A percentile compares a stretch with the other conserved stretches of the same genome.
These are phyloP conservation scores for Pycnomerus fuliginosus DNA, from an alignment of 2,888 invertebrate species.

Conservation along the genomic window DNA sequence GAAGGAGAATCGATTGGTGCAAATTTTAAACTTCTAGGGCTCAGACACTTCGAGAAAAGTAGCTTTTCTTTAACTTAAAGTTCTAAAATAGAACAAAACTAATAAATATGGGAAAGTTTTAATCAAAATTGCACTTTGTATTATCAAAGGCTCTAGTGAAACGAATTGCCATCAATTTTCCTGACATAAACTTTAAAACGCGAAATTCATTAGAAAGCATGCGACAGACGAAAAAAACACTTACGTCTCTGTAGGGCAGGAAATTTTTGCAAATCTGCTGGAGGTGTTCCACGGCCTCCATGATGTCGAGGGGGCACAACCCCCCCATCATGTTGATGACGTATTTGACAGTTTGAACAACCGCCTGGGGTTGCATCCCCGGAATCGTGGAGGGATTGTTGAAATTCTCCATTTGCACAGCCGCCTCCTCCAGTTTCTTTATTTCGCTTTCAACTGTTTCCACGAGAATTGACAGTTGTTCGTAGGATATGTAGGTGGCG, in stretches of 20 bases:
- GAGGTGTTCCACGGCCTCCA: constrained; percentile 63
- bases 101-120: no score
- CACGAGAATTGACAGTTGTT: constrained; percentile 74
- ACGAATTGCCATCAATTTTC: no score
- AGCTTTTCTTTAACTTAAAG: no score
- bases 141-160: no score
- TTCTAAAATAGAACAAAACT: no score
- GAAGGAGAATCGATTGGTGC: no score
- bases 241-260: constrained; percentile 33
- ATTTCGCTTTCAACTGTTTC: constrained; percentile 83
- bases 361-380: constrained; percentile 65
- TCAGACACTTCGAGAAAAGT: no score
- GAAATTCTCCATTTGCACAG: constrained; percentile 53
- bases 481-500: constrained; percentile 73
- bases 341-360: constrained; percentile 89
- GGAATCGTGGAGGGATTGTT: constrained; percentile 47
- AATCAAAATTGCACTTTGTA: no score
- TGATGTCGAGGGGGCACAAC: constrained; percentile 85
- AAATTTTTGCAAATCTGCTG: constrained; percentile 39
- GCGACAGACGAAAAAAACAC: no score
- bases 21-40: no score
- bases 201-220: no score
- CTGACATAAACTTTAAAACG: no score
- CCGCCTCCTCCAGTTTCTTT: constrained; percentile 70
- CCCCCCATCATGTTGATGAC: constrained; percentile 86